Evolutionary conservation across 1,140 invertebrate species (phyloP).

Genomic region (Cataglyphis hispanica): DNA sequence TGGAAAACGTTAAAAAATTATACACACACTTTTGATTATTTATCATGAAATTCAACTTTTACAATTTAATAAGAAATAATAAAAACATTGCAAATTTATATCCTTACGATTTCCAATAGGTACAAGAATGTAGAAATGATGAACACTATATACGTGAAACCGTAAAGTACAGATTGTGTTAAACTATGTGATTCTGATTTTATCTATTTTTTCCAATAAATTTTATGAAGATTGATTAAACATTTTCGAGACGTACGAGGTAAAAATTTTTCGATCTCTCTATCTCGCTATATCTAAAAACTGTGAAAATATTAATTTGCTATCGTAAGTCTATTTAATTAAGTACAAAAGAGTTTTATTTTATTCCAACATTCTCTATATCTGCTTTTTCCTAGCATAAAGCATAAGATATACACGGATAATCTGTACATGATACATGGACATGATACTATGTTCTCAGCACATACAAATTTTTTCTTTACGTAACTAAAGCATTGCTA

Average conservation of each 20-base stretch:
- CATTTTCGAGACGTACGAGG: constrained; percentile 57
- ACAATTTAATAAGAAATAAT: not conserved
- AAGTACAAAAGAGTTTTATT: constrained; percentile 84
- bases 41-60: not conserved
- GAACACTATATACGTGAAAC: constrained; percentile 23
- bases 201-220: constrained; percentile 14
- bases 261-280: constrained; percentile 64
- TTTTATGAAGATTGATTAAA: constrained; percentile 67
- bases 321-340: constrained; percentile 80
- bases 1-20: not conserved
- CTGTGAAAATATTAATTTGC: constrained; percentile 76
- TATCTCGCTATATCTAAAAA: constrained; percentile 66
- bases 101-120: constrained; percentile 1
- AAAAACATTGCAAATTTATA: constrained; percentile 2
- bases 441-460: constrained; percentile 42
- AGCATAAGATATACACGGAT: constrained; percentile 61
- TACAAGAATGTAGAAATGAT: constrained; percentile 19
- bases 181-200: constrained; percentile 25
- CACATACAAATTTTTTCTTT: constrained; percentile 34
- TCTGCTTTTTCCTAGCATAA: constrained; percentile 72
- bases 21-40: not conserved
- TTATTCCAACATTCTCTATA: constrained; percentile 68
- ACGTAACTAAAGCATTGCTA: constrained; percentile 39
- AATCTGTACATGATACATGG: constrained; percentile 72
- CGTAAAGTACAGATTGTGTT: constrained; percentile 1